These are phyloP conservation scores for Rhorus exstirpatorius DNA, from an alignment of 2,888 invertebrate genomes.

Conservation along the genomic window DNA sequence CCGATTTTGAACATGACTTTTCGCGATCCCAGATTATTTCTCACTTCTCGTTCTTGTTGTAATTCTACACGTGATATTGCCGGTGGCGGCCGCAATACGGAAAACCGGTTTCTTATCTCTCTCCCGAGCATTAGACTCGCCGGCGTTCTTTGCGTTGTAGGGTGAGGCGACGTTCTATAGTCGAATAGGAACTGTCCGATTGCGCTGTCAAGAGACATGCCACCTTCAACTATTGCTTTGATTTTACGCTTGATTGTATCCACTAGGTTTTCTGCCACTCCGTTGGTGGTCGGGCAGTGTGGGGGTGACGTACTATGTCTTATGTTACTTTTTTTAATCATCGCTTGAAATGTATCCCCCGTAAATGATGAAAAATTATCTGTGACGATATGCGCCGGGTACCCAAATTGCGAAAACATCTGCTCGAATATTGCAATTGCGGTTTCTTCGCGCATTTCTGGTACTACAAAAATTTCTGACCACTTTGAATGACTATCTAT, in stretches of 20 bases:
- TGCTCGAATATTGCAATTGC: no score
- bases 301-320: constrained; percentile 64
- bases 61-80: constrained; percentile 43
- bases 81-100: constrained; percentile 12
- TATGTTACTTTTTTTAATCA: constrained; percentile 57
- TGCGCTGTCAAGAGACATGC: constrained; percentile 28
- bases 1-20: neutral
- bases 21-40: constrained; percentile 5
- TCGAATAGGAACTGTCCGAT: constrained; percentile 32
- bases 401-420: no score
- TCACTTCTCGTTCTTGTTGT: constrained; percentile 15
- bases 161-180: constrained; percentile 55
- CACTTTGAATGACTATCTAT: no score
- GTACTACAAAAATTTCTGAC: no score
- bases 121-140: no score
- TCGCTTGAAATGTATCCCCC: constrained; percentile 59
- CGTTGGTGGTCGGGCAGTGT: constrained; percentile 67
- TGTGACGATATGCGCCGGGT: no score
- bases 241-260: constrained; percentile 67
- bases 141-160: constrained; percentile 46
- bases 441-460: no score
- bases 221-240: constrained; percentile 40
- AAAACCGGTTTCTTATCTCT: no score
- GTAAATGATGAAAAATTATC: no score
- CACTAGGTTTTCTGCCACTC: constrained; percentile 71